Conservation (phyloP, 2,888 invertebrate species). For the Cataglyphis albicans region DNA sequence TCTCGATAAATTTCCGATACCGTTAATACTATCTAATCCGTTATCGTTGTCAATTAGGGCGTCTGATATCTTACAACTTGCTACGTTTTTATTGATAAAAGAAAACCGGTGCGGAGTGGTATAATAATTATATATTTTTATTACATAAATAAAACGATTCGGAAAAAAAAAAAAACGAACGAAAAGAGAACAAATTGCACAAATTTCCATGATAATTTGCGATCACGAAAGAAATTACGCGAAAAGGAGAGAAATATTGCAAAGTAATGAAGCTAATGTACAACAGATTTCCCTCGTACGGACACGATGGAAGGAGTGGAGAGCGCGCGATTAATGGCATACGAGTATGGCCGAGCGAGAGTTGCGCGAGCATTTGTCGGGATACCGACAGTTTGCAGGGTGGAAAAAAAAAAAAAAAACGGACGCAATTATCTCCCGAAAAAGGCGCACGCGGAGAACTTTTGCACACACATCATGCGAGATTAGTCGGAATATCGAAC, state of each 20-base stretch:
- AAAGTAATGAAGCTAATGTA: slow-evolving; percentile 28
- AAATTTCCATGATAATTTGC: neutral
- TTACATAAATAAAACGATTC: neutral
- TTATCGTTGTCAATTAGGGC: slow-evolving; percentile 24
- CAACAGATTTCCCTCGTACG: slow-evolving; percentile 17
- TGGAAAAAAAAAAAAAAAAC: slow-evolving; percentile 6
- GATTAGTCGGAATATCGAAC: slow-evolving; percentile 55
- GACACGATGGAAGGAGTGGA: neutral
- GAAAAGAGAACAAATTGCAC: neutral
- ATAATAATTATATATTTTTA: slow-evolving; percentile 7
- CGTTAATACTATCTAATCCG: slow-evolving; percentile 34
- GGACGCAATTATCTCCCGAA: slow-evolving; percentile 46
- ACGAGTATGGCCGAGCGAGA: slow-evolving; percentile 28
- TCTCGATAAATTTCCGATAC: slow-evolving; percentile 36
- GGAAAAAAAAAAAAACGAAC: too few relatives aligned
- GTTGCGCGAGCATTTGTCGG: slow-evolving; percentile 42
- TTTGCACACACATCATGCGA: slow-evolving; percentile 48
- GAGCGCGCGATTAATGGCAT: slow-evolving; percentile 35
- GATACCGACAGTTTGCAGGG: slow-evolving; percentile 40
- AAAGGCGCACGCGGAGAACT: slow-evolving; percentile 36
- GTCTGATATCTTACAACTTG: neutral
- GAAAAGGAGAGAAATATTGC: neutral
- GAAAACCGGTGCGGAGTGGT: neutral
- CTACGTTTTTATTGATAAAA: neutral
- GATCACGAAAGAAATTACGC: neutral